Evolutionary conservation across 2,113 vertebrate species (phyloP).

Genomic region (Oceanodroma tethys): DNA sequence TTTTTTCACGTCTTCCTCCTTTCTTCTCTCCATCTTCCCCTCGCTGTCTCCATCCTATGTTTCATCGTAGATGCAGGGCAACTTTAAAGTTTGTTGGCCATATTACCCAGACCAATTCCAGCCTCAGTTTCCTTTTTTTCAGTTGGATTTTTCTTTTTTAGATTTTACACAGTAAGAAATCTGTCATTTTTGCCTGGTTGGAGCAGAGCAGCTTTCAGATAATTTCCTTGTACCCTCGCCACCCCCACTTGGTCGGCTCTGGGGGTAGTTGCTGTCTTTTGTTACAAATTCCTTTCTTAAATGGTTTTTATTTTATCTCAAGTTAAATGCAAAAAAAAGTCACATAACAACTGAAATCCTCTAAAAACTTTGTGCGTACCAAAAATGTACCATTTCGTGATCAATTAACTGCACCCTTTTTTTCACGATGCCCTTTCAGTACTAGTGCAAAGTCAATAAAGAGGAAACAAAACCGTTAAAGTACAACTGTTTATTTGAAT

Average conservation of each 20-base stretch:
- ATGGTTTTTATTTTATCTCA: not conserved
- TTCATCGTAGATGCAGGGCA: rapidly evolving
- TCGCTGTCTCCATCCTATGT: not conserved
- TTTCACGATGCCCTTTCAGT: not conserved
- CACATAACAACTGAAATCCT: not conserved
- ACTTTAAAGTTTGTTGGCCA: not conserved
- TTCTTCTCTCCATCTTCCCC: not conserved
- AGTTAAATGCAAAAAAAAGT: not conserved
- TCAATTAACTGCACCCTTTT: not conserved
- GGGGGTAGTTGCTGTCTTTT: not conserved
- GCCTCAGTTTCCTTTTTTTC: not conserved
- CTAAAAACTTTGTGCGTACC: not conserved
- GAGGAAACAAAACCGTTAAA: not conserved
- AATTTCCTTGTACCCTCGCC: not conserved
- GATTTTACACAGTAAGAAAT: not conserved
- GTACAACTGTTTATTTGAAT: not conserved
- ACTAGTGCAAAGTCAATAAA: not conserved
- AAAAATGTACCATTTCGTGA: not conserved
- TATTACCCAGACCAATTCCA: not conserved
- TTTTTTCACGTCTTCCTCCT: not conserved
- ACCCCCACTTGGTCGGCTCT: not conserved
- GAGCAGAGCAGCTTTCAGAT: not conserved
- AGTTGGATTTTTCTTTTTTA: not conserved
- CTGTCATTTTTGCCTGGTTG: not conserved
- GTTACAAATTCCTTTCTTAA: not conserved